Percentiles rank a stretch among this genome's conserved stretches.
Conservation (phyloP, 2,797 vertebrate genomes). For the Sebastes steindachneri region DNA sequence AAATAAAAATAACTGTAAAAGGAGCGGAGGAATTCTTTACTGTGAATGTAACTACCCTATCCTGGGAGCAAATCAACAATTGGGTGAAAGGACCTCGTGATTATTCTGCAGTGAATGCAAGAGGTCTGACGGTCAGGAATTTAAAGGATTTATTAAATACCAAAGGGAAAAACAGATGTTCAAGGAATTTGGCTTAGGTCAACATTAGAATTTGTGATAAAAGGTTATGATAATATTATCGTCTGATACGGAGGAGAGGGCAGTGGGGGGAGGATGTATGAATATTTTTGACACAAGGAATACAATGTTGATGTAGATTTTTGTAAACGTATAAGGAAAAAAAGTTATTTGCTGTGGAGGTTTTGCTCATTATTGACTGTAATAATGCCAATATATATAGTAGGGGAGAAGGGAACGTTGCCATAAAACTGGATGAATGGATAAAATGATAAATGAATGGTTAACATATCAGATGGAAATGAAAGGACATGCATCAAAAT, state of each 20-base stretch:
- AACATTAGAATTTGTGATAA: background rate
- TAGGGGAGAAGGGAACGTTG: background rate
- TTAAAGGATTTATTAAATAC: background rate
- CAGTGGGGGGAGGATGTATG: background rate
- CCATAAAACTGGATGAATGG: background rate
- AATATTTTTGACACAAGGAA: background rate
- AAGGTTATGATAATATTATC: background rate
- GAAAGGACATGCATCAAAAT: background rate
- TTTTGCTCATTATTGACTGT: background rate
- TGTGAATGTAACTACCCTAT: background rate
- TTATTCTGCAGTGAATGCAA: background rate
- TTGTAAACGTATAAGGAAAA: background rate
- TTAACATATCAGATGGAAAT: background rate
- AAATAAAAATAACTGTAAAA: background rate
- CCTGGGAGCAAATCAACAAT: background rate
- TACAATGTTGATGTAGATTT: background rate
- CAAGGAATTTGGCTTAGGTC: background rate
- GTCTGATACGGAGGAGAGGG: background rate
- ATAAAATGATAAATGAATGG: background rate
- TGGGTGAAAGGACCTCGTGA: background rate
- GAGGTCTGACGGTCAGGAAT: background rate
- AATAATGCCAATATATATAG: accelerated
- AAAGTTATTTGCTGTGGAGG: background rate
- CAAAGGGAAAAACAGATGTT: background rate
- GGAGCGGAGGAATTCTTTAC: background rate